phyloP scores from a whole-genome alignment of 2,888 invertebrate genomes.

The Anaspis maculata region DNA sequence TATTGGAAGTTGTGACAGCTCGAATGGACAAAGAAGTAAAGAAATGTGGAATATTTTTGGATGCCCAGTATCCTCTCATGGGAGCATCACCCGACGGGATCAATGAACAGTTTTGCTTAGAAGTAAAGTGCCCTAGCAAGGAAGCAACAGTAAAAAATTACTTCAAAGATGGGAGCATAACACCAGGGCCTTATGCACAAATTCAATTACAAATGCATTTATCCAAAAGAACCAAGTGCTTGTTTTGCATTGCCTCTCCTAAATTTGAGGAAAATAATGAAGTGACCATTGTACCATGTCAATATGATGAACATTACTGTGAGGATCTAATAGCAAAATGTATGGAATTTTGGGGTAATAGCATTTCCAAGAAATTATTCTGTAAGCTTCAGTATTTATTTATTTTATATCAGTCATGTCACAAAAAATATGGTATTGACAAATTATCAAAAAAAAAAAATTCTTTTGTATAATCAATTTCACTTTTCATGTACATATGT shows the following conservation, averaged over 20 bases:
- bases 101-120: not conserved
- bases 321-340: not conserved
- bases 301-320: not conserved
- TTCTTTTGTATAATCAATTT: too few relatives aligned
- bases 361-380: not conserved
- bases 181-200: not conserved
- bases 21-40: not conserved
- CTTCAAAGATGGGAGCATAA: not conserved
- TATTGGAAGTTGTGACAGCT: not conserved
- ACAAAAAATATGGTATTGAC: too few relatives aligned
- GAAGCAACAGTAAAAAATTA: not conserved
- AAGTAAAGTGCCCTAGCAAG: not conserved
- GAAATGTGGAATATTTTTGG: not conserved
- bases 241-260: not conserved
- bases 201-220: not conserved
- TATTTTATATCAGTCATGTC: too few relatives aligned
- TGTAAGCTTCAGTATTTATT: too few relatives aligned
- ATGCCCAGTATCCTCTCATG: not conserved
- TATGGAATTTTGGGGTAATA: not conserved
- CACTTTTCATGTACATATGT: too few relatives aligned
- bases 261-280: not conserved
- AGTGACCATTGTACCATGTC: not conserved
- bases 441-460: too few relatives aligned
- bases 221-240: not conserved
- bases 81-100: too few relatives aligned